Base-by-base conservation (phyloP, 2,888 invertebrate genomes). In the Cheilosia variabilis region DNA sequence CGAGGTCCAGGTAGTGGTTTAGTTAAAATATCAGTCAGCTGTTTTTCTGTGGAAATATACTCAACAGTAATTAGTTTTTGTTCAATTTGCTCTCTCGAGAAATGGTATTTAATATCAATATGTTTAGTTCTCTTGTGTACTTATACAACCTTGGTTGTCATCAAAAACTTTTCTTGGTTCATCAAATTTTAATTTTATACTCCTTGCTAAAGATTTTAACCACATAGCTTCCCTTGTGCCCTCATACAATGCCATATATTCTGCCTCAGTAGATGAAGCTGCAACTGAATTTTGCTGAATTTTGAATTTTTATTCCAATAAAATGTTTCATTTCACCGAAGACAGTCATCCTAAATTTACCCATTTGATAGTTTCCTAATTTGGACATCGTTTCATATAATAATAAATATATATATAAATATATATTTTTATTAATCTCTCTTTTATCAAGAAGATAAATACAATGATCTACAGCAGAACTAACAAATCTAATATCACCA, bases 381-480 rank as follows among this genome's bases (percentile, higher is more conserved):
- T 19, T 19, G 19, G 19, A 19, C 19, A 19, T 19, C 19, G 19
- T 19, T 19, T 19, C 19, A 19, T 19, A 19, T 19, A 19, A 19
- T 2, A 19, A 19, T 19, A 19, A 19, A 19, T 19, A n/a, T n/a
- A n/a, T n/a, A 22, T 22, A 31, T 9, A 31, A 31, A 5, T 4
- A 31, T 31, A 31, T 9, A 31, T 31, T 31, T 31, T 9, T 31
- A 31, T 31, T 9, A 31, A 27, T 27, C 27, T 27, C 27, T 19
- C 76, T 75, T 17, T 60, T 72, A 55, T 79, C 50, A 10, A 50
- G 24, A 60, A 88, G 47, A 82, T 88, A 88, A 45, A 88, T 80
- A 79, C 87, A 88, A 43, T 57, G 31, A 31, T 31, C 31, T 50
- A 79, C 82, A 62, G 73, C 22, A 10, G 82, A 84, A 71, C 79